Evolutionary conservation across 2,113 vertebrate species (phyloP).

Genomic region (Petaurus breviceps): DNA sequence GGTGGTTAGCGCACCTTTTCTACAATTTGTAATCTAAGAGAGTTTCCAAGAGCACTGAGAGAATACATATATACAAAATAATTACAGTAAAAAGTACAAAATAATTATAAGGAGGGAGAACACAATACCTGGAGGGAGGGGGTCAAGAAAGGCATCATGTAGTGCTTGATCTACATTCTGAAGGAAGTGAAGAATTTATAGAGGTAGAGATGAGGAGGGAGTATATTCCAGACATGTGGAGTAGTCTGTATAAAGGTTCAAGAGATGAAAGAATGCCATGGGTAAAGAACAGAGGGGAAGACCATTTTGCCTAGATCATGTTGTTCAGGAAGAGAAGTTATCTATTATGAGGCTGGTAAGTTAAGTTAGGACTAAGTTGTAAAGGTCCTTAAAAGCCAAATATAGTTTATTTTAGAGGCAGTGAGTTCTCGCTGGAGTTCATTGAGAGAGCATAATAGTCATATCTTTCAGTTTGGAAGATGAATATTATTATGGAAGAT

Average conservation of each 20-base stretch:
- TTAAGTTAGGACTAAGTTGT: background rate
- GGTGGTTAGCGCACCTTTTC: background rate
- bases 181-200: background rate
- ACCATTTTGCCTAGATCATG: background rate
- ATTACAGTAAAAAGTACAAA: background rate
- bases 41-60: background rate
- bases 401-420: background rate
- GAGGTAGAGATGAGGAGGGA: background rate
- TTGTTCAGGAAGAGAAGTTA: background rate
- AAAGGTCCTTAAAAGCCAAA: background rate
- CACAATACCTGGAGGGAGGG: background rate
- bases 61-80: constrained; percentile 21
- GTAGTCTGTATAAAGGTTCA: background rate
- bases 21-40: background rate
- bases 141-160: background rate
- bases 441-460: background rate
- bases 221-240: background rate
- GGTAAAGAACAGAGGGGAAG: background rate
- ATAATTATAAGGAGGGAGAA: background rate
- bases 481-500: background rate
- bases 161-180: background rate
- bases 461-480: background rate
- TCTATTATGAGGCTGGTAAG: background rate
- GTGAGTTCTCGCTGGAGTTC: background rate
- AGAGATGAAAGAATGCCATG: background rate